Base-by-base conservation (phyloP, 2,797 vertebrate species). In the Danio aesculapii region DNA sequence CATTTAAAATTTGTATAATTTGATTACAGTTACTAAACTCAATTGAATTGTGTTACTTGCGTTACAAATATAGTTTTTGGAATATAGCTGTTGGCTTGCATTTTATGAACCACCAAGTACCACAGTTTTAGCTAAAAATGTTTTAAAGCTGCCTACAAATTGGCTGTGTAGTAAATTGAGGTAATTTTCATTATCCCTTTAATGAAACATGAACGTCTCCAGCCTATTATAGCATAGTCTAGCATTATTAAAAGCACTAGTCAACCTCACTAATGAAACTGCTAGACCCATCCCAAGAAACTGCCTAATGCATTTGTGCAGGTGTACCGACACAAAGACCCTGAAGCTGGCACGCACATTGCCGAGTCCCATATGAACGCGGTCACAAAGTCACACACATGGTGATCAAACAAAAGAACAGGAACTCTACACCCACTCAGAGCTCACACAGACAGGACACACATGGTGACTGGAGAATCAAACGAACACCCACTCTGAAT, bases 401-500 rank as follows among this genome's bases (percentile, higher is more conserved):
- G 58, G 49, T 53, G 59, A 73, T 82, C 75, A 82, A 84, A 82
- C 50, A 77, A 55, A 66, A 64, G 72, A 80, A 84, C 84, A 84
- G 79, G 69, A 84, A 79, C 64, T 72, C 43, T 53, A 76, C 78
- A 69, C 78, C 50, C 81, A 59, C 75, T 74, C 30, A 58, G 47
- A 83, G 63, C 81, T 44, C 68, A 81, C 78, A 75, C 64, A 79
- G 68, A 75, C 66, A 85, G 58, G 58, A 81, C 43, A 81, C 79
- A 81, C 75, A 66, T 81, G 68, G 75, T 52, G 77, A 53, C 13
- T 46, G 57, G 57, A 52, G 58, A 53, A 61, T 63, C 41, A 81
- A 75, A 84, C 52, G 44, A 76, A 75, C 78, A 77, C 67, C 71
- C 71, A 83, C 71, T 52, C 81, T 47, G 30, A 64, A 64, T 44